These are phyloP conservation scores for Smittia sp. DNA, from an alignment of 2,888 invertebrate species.

Conservation along the genomic window DNA sequence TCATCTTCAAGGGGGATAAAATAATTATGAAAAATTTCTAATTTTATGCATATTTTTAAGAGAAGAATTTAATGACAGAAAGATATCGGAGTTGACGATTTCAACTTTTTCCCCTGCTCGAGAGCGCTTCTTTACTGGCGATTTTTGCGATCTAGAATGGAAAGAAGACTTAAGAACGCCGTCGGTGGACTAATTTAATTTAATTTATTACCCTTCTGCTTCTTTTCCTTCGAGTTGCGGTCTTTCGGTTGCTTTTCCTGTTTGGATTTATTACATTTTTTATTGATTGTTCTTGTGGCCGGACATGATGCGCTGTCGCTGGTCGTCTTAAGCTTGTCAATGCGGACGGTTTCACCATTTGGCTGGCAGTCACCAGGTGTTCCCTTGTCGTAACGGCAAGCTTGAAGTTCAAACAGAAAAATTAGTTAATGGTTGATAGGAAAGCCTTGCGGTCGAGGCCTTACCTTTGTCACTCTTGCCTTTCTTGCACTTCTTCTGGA, in stretches of 20 bases:
- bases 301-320: conserved; percentile 75
- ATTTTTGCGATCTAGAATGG: conserved; percentile 37
- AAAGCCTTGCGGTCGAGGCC: too few relatives aligned
- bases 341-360: conserved; percentile 77
- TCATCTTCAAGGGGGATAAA: neutral
- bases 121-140: conserved; percentile 30
- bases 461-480: conserved; percentile 55
- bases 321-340: conserved; percentile 78
- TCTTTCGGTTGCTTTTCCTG: conserved; percentile 53
- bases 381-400: conserved; percentile 87
- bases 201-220: conserved; percentile 30
- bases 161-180: neutral
- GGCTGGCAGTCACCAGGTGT: conserved; percentile 77
- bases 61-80: conserved; percentile 15
- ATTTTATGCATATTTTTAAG: conserved; percentile 17
- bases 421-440: conserved; percentile 13
- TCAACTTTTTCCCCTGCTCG: neutral
- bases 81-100: neutral
- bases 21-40: conserved; percentile 24
- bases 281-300: conserved; percentile 75
- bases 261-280: conserved; percentile 77
- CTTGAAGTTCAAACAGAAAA: conserved; percentile 49
- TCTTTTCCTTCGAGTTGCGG: conserved; percentile 39
- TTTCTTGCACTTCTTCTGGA: conserved; percentile 91
- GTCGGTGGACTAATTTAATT: neutral